Evolutionary conservation across 2,888 invertebrate species (phyloP).

Genomic region (Athalia circularis): DNA sequence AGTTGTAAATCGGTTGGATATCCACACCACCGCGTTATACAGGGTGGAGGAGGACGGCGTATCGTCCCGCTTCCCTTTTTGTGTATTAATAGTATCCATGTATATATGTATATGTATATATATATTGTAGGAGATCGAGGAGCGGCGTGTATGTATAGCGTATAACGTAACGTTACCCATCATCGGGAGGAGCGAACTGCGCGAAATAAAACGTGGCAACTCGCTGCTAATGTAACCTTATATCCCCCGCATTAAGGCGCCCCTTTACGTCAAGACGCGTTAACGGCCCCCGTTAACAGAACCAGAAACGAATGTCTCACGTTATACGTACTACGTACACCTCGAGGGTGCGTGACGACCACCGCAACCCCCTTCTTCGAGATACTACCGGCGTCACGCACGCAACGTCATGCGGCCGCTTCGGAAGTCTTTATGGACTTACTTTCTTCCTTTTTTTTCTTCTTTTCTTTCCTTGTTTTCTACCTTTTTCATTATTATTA

Average conservation of each 20-base stretch:
- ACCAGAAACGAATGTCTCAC: conserved; percentile 42
- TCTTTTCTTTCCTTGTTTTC: background rate
- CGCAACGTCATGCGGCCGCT: conserved; percentile 44
- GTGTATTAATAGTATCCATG: too few relatives aligned
- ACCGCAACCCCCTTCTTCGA: conserved; percentile 11
- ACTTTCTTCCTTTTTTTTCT: background rate
- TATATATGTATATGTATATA: too few relatives aligned
- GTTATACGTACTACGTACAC: background rate
- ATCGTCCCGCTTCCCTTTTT: conserved; percentile 16
- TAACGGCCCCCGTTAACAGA: conserved; percentile 59
- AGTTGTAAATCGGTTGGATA: conserved; percentile 46
- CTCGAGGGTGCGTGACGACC: conserved; percentile 43
- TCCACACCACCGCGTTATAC: conserved; percentile 49
- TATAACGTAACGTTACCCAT: background rate
- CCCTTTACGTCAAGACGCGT: conserved; percentile 53
- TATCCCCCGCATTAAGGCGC: conserved; percentile 48
- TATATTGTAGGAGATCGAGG: background rate
- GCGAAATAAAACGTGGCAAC: conserved; percentile 21
- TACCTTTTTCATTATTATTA: background rate
- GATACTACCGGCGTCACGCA: conserved; percentile 50
- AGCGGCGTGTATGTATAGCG: background rate
- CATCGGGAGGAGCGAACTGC: background rate
- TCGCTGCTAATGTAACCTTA: conserved; percentile 42
- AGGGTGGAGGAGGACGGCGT: too few relatives aligned
- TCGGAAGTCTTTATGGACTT: conserved; percentile 11